These are phyloP conservation scores for Rhinolophus sinicus DNA, from an alignment of 2,113 vertebrate genomes.

Conservation along the genomic window DNA sequence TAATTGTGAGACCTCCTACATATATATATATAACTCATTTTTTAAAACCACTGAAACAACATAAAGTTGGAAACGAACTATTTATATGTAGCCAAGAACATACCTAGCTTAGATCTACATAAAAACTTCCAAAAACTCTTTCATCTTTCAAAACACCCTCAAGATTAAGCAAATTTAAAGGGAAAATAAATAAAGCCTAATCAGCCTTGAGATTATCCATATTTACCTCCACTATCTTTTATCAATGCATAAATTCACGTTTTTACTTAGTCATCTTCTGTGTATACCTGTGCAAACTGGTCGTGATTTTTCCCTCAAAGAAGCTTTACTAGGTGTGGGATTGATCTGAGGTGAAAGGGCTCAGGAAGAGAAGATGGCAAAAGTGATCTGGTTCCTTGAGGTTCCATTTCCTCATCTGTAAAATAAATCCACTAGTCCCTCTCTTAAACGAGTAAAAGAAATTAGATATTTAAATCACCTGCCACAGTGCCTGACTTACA, in stretches of 20 bases:
- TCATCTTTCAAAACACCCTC: background rate
- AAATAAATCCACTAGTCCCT: background rate
- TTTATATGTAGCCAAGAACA: background rate
- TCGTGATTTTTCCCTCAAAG: background rate
- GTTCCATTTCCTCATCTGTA: background rate
- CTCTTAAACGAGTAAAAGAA: background rate
- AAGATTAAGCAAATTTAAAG: background rate
- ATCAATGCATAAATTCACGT: background rate
- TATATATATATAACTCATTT: background rate
- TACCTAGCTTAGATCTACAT: background rate
- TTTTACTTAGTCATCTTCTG: background rate
- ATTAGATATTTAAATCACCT: background rate
- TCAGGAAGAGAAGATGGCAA: background rate
- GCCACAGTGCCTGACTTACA: background rate
- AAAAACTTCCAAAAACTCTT: background rate
- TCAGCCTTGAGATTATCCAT: background rate
- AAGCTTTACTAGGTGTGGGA: background rate
- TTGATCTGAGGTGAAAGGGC: background rate
- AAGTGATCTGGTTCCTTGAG: background rate
- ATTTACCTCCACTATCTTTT: background rate
- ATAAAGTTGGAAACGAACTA: slow-evolving; percentile 6
- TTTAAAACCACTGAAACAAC: background rate
- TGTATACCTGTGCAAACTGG: background rate
- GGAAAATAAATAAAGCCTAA: background rate
- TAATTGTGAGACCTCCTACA: background rate